These are phyloP conservation scores for Ditula angustiorana DNA, from an alignment of 2,888 invertebrate genomes.

Conservation along the genomic window DNA sequence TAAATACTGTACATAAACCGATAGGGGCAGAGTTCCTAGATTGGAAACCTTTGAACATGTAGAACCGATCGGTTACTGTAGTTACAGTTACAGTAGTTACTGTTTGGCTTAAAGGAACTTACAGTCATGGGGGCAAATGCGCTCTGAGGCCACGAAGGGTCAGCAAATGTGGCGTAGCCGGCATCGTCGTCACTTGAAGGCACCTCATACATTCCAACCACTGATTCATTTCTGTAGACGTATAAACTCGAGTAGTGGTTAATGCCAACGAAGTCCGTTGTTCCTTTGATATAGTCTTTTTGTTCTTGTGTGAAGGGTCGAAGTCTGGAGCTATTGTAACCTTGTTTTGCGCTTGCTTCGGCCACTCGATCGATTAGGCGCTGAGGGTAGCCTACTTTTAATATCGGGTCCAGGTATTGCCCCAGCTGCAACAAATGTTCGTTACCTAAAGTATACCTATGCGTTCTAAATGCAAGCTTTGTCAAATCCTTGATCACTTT, in stretches of 20 bases:
- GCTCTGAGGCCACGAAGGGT: slow-evolving; percentile 48
- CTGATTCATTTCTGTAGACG: slow-evolving; percentile 48
- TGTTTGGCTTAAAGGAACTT: slow-evolving; percentile 26
- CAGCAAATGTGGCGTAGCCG: slow-evolving; percentile 43
- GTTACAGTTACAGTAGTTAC: too few species aligned
- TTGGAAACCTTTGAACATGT: too few species aligned
- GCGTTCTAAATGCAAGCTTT: background rate
- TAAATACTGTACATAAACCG: too few species aligned
- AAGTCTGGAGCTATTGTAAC: slow-evolving; percentile 45
- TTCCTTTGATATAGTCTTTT: slow-evolving; percentile 45
- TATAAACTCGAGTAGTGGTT: slow-evolving; percentile 47
- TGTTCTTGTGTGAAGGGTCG: slow-evolving; percentile 46
- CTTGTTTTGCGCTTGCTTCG: slow-evolving; percentile 45
- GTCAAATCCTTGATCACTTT: too few species aligned
- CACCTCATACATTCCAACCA: slow-evolving; percentile 41
- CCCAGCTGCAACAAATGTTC: slow-evolving; percentile 46
- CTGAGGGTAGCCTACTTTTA: slow-evolving; percentile 48
- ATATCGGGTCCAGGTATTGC: slow-evolving; percentile 49
- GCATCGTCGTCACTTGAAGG: slow-evolving; percentile 47
- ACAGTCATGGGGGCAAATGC: slow-evolving; percentile 42
- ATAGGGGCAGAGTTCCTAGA: too few species aligned
- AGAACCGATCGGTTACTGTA: background rate
- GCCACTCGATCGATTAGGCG: slow-evolving; percentile 45
- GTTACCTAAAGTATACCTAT: background rate
- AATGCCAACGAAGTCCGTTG: slow-evolving; percentile 48